Percentiles rank a stretch among this genome's conserved stretches.
Conservation (phyloP, 2,888 invertebrate species). For the Eudemis profundana region DNA sequence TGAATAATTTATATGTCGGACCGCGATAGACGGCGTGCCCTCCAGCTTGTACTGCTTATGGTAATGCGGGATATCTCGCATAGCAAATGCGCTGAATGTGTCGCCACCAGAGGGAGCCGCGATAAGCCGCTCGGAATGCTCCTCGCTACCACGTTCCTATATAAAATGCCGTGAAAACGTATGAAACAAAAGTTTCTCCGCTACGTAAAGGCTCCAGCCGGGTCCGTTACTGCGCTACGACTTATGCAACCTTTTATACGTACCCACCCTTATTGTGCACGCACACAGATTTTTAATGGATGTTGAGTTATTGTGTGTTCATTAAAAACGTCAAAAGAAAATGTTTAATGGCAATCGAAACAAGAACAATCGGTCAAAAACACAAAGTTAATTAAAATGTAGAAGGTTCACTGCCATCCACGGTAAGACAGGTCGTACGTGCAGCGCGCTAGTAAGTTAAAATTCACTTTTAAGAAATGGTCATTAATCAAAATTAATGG, state of each 20-base stretch:
- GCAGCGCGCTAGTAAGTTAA: conserved; percentile 62
- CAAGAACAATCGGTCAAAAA: conserved; percentile 73
- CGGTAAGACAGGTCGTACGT: conserved; percentile 65
- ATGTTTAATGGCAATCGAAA: conserved; percentile 65
- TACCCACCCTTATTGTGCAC: conserved; percentile 28
- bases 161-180: conserved; percentile 25
- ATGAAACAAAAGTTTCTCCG: conserved; percentile 13
- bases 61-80: conserved; percentile 84
- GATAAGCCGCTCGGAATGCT: conserved; percentile 74
- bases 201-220: conserved; percentile 13
- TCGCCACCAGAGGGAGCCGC: conserved; percentile 75
- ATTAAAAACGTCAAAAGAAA: conserved; percentile 54
- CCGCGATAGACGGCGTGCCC: conserved; percentile 83
- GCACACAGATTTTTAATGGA: conserved; percentile 27
- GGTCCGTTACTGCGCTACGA: conserved; percentile 24
- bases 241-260: conserved; percentile 38
- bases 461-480: conserved; percentile 83
- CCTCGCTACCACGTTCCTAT: conserved; percentile 46
- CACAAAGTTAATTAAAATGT: conserved; percentile 75
- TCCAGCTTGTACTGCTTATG: conserved; percentile 83
- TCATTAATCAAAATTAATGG: conserved; percentile 85
- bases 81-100: conserved; percentile 84
- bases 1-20: conserved; percentile 85
- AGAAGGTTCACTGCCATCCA: conserved; percentile 65
- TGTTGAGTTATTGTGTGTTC: conserved; percentile 49